These are phyloP conservation scores for Bathynomus jamesi DNA, from an alignment of 1,140 invertebrate genomes.

Conservation along the genomic window DNA sequence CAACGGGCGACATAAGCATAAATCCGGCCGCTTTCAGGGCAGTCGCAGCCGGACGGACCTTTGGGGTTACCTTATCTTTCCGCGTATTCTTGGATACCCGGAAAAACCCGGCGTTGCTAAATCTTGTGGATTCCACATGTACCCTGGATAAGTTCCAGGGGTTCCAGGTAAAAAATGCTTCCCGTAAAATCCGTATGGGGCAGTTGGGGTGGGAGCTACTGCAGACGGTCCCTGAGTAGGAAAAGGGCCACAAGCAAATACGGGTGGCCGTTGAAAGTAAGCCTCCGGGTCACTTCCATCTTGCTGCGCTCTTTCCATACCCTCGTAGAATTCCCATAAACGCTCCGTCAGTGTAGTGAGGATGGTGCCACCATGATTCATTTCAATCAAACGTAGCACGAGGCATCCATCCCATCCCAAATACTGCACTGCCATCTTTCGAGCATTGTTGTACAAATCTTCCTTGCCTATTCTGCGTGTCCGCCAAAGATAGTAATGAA, in stretches of 20 bases:
- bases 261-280: conserved; percentile 29
- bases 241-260: conserved; percentile 33
- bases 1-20: background rate
- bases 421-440: conserved; percentile 43
- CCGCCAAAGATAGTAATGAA: conserved; percentile 43
- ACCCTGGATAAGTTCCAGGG: conserved; percentile 28
- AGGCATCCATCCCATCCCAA: conserved; percentile 46
- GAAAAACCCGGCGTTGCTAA: conserved; percentile 32
- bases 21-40: background rate
- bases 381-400: conserved; percentile 44
- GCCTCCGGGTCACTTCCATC: conserved; percentile 35
- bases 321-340: conserved; percentile 37
- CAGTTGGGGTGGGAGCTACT: conserved; percentile 27
- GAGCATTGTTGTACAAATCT: conserved; percentile 41
- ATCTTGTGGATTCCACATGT: conserved; percentile 37
- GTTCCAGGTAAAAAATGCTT: conserved; percentile 35
- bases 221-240: conserved; percentile 21
- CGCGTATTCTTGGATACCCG: conserved; percentile 33
- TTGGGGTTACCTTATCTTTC: conserved; percentile 34
- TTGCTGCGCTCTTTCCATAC: conserved; percentile 33
- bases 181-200: conserved; percentile 34
- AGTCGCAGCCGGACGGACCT: background rate
- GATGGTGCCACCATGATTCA: conserved; percentile 44
- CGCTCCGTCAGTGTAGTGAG: conserved; percentile 39
- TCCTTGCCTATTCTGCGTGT: conserved; percentile 41